Percentiles rank a stretch among this genome's conserved stretches.
Conservation (phyloP, 2,797 vertebrate genomes). For the Aeoliscus strigatus region DNA sequence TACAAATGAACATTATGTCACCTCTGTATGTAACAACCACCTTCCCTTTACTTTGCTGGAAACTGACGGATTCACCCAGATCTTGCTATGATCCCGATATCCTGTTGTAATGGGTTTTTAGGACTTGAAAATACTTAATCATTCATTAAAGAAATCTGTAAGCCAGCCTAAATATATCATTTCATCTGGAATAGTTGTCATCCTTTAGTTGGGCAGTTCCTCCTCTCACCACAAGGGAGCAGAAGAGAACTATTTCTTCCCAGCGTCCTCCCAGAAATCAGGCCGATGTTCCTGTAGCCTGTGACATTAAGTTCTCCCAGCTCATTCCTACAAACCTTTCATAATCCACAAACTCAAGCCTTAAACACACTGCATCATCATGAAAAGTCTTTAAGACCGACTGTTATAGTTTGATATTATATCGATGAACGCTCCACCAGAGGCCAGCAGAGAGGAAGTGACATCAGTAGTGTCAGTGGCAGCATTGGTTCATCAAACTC, state of each 20-base stretch:
- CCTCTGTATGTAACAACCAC: no score
- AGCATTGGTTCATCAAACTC: slow-evolving; percentile 20
- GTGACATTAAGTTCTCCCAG: slow-evolving; percentile 8
- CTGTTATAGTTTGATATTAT: slow-evolving; percentile 35
- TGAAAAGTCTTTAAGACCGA: slow-evolving; percentile 23
- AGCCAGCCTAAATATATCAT: no score
- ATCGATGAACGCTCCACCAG: slow-evolving; percentile 38
- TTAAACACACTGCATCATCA: slow-evolving; percentile 39
- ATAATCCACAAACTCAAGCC: slow-evolving; percentile 20
- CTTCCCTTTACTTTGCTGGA: no score
- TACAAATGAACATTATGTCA: no score
- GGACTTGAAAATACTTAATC: no score
- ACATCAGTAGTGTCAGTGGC: slow-evolving; percentile 6
- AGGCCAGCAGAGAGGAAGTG: slow-evolving; percentile 13
- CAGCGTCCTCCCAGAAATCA: slow-evolving; percentile 6
- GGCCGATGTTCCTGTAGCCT: not conserved
- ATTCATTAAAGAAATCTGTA: no score
- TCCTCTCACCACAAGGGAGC: slow-evolving; percentile 34
- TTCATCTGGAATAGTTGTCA: no score
- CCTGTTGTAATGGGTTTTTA: no score
- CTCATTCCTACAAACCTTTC: slow-evolving; percentile 39
- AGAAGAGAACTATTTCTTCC: slow-evolving; percentile 23
- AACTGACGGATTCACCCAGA: no score
- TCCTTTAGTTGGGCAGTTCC: not conserved
- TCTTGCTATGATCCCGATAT: no score